Evolutionary conservation across 2,797 vertebrate genomes (phyloP), one percentile per base, ranked within the genome.

Genomic region (Myiotriccus ornatus): DNA sequence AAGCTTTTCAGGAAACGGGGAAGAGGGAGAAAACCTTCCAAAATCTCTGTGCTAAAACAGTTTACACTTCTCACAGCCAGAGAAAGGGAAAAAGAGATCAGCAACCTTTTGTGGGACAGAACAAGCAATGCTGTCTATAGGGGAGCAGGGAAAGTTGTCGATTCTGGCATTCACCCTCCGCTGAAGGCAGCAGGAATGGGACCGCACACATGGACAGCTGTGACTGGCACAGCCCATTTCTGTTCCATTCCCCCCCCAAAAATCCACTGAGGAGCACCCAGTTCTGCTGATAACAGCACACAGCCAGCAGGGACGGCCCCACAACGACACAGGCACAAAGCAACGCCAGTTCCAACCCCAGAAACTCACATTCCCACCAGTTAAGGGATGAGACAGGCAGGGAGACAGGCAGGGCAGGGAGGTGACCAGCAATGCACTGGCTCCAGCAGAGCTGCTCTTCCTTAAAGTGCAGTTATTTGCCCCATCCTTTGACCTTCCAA

Each of bases 1-100:
- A 89, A 73, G 92, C 85, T 90, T 90, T 93, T 96, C 93, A 97
- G 91, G 91, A 96, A 95, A 93, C 7, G 28, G 46, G 35, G 67
- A 55, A 92, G 59, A 62, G 28, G 79, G 49, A 64, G 60, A 67
- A 96, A 91, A 69, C 25, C 69, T 93, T 95, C 94, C 93, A 92
- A 93, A 95, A 68, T 18, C 32, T 62, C 60, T 85, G 79, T 75
- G 71, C 46, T 57, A 53, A 68, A 89, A 64, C 65, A 1, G 64
- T 87, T 79, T 82, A 55, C 53, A 11, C n/a, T 65, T 93, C 55
- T 41, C 83, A 34, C 53, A 83, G 35, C 47, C 64, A 75, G 52
- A 62, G 74, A 90, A 79, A 86, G 56, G 49, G 27, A 18, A 92
- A 79, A 92, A 76, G 37, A 85, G 69, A 62, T 69, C 1, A 84